phyloP scores from a whole-genome alignment of 2,888 invertebrate genomes.

The Pseudoips prasinana region DNA sequence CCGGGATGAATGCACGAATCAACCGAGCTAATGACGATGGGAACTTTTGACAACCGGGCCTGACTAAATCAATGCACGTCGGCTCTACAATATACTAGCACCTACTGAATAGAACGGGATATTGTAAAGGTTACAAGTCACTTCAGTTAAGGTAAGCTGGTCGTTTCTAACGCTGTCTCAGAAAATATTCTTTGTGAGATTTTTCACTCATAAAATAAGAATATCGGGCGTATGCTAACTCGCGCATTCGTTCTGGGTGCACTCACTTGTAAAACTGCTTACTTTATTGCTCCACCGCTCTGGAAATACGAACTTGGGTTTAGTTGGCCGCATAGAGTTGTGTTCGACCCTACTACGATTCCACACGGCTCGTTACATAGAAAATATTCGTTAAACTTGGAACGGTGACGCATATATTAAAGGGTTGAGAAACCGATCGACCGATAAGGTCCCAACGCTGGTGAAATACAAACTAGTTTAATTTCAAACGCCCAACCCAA shows the following conservation, averaged over 20 bases:
- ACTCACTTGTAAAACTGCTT: conserved; percentile 72
- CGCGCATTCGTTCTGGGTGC: conserved; percentile 60
- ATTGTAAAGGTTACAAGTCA: conserved; percentile 23
- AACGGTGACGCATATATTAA: conserved; percentile 67
- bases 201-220: conserved; percentile 65
- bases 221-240: conserved; percentile 62
- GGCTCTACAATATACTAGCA: conserved; percentile 26
- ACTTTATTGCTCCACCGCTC: conserved; percentile 66
- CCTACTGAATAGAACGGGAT: conserved; percentile 32
- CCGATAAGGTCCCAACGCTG: conserved; percentile 65
- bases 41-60: conserved; percentile 54
- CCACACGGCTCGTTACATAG: conserved; percentile 42
- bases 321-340: conserved; percentile 48
- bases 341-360: conserved; percentile 40
- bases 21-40: conserved; percentile 60
- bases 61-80: conserved; percentile 42
- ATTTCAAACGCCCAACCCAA: conserved; percentile 60
- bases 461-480: conserved; percentile 73
- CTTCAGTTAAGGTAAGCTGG: conserved; percentile 18
- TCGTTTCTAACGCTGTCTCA: conserved; percentile 26
- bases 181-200: conserved; percentile 48
- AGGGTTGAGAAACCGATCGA: conserved; percentile 73
- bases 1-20: conserved; percentile 59
- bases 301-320: conserved; percentile 56
- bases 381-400: conserved; percentile 55